These are phyloP conservation scores for Caenorhabditis sp. DNA, from an alignment of 2,888 invertebrate species.

Conservation along the genomic window DNA sequence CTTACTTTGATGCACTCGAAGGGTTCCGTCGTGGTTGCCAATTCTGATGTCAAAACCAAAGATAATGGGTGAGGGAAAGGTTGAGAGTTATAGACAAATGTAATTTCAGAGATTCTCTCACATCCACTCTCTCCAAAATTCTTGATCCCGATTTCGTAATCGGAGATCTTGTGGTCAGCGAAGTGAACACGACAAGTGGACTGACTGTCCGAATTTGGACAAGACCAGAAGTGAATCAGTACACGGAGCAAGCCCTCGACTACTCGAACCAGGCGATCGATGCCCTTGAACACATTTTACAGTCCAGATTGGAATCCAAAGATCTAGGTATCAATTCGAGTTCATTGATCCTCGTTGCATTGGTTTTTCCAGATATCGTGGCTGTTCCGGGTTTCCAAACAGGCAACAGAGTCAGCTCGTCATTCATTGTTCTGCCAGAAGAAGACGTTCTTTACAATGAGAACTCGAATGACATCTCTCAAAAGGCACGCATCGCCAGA, in stretches of 20 bases:
- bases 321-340: slow-evolving; percentile 88
- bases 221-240: slow-evolving; percentile 87
- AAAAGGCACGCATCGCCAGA: slow-evolving; percentile 89
- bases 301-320: slow-evolving; percentile 90
- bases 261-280: slow-evolving; percentile 85
- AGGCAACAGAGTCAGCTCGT: slow-evolving; percentile 97
- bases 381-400: slow-evolving; percentile 92
- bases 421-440: slow-evolving; percentile 89
- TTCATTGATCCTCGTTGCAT: neutral
- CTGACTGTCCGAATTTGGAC: slow-evolving; percentile 84
- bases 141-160: slow-evolving; percentile 62
- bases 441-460: slow-evolving; percentile 87
- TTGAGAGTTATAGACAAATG: neutral
- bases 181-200: slow-evolving; percentile 51
- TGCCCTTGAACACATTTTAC: slow-evolving; percentile 89
- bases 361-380: slow-evolving; percentile 86
- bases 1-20: slow-evolving; percentile 53
- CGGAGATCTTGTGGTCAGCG: slow-evolving; percentile 48
- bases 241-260: slow-evolving; percentile 87
- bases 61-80: slow-evolving; percentile 42
- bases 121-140: slow-evolving; percentile 45
- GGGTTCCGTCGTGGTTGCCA: slow-evolving; percentile 52
- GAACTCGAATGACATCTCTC: slow-evolving; percentile 88
- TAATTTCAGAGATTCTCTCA: slow-evolving; percentile 32
- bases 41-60: slow-evolving; percentile 38